Base-by-base conservation (phyloP, 2,888 invertebrate genomes). In the Ichneumoninae sp. region DNA sequence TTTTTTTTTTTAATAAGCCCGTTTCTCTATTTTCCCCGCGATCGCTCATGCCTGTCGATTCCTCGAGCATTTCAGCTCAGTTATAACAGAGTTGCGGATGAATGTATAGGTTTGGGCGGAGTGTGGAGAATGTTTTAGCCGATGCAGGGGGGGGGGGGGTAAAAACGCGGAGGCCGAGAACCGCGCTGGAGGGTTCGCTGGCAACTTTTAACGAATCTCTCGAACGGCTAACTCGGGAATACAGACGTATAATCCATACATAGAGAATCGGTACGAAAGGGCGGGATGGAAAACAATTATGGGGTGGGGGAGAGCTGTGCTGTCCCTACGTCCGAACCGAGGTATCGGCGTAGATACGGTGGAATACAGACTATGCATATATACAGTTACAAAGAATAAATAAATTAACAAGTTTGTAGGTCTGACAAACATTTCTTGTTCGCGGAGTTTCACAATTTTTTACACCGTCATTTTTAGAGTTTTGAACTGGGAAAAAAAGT, bases 171-270 rank as follows among this genome's bases (percentile, higher is more conserved):
- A 13, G n/a, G n/a, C 3, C 6, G 26, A 1, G 60, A 70, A 44
- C 16, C 44, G 16, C 44, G 16, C 44, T 72, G 60, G 68, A 19
- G 40, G 40, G 69, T 50, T 65, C 30, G 50, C 57, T 52, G 68
- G 72, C 19, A 84, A 86, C 81, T 86, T 86, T 84, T 86, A 87
- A 86, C 85, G 84, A 86, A 87, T 86, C 80, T 69, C 77, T 57
- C 69, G 50, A 77, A 75, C 70, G 54, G 44, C 44, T 44, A 44
- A 44, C 62, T 40, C 65, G 66, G 50, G 54, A 62, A 57, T 50
- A 69, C 66, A 10, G 47, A 33, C 47, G 22, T 16, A 44, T 47
- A 62, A 44, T 44, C 44, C 22, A 44, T 33, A 76, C 68, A 62
- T 52, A 52, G 33, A 47, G 57, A 30, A 54, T 78, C 6, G 16